A percentile compares a stretch with the other conserved stretches of the same genome.
phyloP scores from a whole-genome alignment of 2,797 vertebrate species.

The Lutjanus campechanus region DNA sequence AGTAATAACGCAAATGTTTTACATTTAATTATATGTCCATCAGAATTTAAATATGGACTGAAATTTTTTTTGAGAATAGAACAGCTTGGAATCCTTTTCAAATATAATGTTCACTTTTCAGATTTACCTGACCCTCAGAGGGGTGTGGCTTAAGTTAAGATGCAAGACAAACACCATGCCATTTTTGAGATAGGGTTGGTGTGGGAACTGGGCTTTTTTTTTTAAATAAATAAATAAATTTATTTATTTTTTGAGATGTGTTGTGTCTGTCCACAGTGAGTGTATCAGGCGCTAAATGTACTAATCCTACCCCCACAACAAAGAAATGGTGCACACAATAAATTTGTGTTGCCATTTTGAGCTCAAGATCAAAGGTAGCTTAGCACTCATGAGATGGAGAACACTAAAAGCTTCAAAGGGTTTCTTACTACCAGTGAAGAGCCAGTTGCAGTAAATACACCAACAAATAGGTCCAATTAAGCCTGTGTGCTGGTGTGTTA shows the following conservation, averaged over 20 bases:
- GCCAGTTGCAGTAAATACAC: conserved; percentile 40
- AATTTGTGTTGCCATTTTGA: conserved; percentile 32
- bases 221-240: background rate
- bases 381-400: conserved; percentile 22
- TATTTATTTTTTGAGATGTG: background rate
- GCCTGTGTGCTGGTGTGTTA: conserved; percentile 16
- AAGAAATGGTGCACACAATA: conserved; percentile 23
- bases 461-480: conserved; percentile 45
- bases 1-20: background rate
- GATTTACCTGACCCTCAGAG: background rate
- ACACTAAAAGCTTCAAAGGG: conserved; percentile 49
- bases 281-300: background rate
- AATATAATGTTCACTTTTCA: background rate
- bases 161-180: background rate
- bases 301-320: conserved; percentile 6
- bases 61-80: background rate
- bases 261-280: background rate
- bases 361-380: conserved; percentile 47
- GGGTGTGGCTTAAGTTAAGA: background rate
- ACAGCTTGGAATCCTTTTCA: background rate
- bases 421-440: conserved; percentile 25
- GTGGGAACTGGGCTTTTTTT: background rate
- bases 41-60: background rate
- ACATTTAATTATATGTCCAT: background rate
- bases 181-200: background rate